Conservation (phyloP, 2,888 invertebrate genomes). For the Stenotaenia linearis region DNA sequence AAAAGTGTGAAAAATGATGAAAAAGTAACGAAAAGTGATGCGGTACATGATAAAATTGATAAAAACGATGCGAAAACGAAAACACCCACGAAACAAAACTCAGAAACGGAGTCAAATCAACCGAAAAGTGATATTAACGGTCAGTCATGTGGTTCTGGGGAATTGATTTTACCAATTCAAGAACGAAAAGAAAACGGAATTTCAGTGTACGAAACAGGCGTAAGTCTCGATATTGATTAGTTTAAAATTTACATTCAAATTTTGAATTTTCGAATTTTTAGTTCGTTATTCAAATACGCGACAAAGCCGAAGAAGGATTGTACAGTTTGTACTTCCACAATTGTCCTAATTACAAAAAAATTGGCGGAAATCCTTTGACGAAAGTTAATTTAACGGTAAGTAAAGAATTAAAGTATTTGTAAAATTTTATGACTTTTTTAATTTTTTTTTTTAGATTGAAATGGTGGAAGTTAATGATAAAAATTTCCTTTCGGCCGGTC, state of each 20-base stretch:
- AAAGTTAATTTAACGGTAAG: constrained; percentile 66
- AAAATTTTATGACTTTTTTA: neutral
- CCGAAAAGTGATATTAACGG: neutral
- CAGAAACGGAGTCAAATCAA: neutral
- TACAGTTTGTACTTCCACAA: constrained; percentile 94
- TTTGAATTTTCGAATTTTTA: neutral
- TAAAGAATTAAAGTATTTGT: constrained; percentile 32
- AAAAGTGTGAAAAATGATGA: neutral
- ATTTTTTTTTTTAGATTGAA: constrained; percentile 59
- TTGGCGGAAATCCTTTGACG: constrained; percentile 42
- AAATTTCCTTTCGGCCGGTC: constrained; percentile 89
- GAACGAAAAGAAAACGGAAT: neutral
- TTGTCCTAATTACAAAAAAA: constrained; percentile 59
- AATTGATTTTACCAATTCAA: neutral
- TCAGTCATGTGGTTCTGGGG: neutral
- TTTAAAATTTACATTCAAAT: constrained; percentile 41
- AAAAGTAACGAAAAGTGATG: too few relatives aligned
- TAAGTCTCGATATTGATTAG: neutral
- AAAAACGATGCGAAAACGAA: neutral
- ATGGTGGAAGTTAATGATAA: constrained; percentile 79
- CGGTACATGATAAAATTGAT: too few relatives aligned
- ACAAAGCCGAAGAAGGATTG: constrained; percentile 75
- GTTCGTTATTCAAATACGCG: constrained; percentile 72
- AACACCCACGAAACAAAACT: neutral
- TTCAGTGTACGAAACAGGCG: neutral